Base-by-base conservation (phyloP, 2,888 invertebrate species). In the Spilarctia lutea region DNA sequence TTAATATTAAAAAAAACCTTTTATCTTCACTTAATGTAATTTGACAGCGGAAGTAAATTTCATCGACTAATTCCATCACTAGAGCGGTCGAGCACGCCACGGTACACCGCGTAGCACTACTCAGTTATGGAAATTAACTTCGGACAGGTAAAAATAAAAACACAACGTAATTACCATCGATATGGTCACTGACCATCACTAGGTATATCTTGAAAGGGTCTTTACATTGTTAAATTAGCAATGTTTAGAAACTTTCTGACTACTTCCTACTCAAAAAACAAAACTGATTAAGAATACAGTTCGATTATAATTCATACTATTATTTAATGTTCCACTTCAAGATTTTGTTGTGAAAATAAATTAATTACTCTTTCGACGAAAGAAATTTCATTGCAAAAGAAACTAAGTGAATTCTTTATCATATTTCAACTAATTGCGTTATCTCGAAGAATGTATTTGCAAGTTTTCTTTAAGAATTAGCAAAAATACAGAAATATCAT, bases 111-210 rank as follows among this genome's bases (percentile, higher is more conserved):
- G 87, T 89, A 86, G 85, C 90, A 88, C 91, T 90, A 91, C 92
- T 94, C 91, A 89, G 92, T 93, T 94, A 95, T 94, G 94, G 94
- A 94, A 94, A 94, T 94, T 92, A 93, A 91, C 91, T 89, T 90
- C 86, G 89, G 88, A 83, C 85, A 84, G 89, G 91, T 91, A 91
- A 93, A 89, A 94, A 94, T 93, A 94, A 94, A 94, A 94, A 94
- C 93, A 94, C 86, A 78, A 85, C 87, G 90, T 92, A 94, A 94
- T 94, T 94, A 92, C 88, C 85, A 90, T 87, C 88, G 91, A 84
- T 88, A 91, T 94, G 93, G 90, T 89, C 93, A 92, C 87, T 93
- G 94, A 90, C 87, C 93, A 93, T 90, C 90, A 88, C 90, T 81
- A n/a, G n/a, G n/a, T n/a, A 78, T 82, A 76, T 81, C 90, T 89